Evolutionary conservation across 2,888 invertebrate species (phyloP).

Genomic region (Drosophila cyrtoloma): DNA sequence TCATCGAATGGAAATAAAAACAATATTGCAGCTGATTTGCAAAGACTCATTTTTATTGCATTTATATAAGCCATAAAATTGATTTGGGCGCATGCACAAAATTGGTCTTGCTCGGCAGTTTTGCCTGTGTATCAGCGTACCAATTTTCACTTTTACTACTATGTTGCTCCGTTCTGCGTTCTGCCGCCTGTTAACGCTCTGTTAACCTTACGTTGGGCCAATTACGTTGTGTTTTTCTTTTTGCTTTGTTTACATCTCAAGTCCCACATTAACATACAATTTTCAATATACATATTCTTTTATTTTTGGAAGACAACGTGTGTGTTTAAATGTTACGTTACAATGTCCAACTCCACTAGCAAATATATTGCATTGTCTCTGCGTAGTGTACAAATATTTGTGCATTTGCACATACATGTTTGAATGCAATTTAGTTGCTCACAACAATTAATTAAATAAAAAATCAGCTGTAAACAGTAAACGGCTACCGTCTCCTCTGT

Average conservation of each 20-base stretch:
- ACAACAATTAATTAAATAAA: conserved; percentile 36
- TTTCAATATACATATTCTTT: conserved; percentile 36
- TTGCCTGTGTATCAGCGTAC: conserved; percentile 7
- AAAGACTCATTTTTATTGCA: neutral
- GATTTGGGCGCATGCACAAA: neutral
- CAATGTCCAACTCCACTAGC: conserved; percentile 6
- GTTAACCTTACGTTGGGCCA: conserved; percentile 19
- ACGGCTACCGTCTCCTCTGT: neutral
- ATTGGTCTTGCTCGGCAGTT: neutral
- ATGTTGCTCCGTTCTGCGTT: conserved; percentile 38
- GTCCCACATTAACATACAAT: conserved; percentile 37
- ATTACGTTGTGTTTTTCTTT: conserved; percentile 20
- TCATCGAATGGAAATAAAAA: conserved; percentile 50
- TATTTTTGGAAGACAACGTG: conserved; percentile 42
- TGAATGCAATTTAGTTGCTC: conserved; percentile 2
- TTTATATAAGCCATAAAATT: neutral
- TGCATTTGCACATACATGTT: neutral
- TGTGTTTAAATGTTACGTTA: conserved; percentile 19
- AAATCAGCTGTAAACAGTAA: conserved; percentile 4
- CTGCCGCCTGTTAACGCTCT: conserved; percentile 23
- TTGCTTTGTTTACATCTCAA: conserved; percentile 50
- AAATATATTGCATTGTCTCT: conserved; percentile 8
- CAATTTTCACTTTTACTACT: conserved; percentile 20
- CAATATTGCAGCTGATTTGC: conserved; percentile 17
- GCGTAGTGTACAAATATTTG: conserved; percentile 21